phyloP scores from a whole-genome alignment of 2,888 invertebrate genomes.

The Xylocampa areola region DNA sequence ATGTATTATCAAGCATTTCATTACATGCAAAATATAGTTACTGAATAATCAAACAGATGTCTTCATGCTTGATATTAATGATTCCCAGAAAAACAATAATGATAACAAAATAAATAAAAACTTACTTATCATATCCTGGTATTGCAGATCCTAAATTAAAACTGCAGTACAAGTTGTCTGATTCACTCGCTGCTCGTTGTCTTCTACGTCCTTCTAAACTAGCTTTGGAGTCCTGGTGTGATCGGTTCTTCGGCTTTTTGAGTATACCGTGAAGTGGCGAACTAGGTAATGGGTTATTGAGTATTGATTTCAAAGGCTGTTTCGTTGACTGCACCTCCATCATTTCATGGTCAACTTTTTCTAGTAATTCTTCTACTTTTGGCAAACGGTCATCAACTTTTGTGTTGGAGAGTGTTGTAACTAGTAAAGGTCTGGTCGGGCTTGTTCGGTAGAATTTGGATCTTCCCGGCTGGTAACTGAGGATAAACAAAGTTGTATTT shows the following conservation, averaged over 20 bases:
- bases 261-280: conserved; percentile 82
- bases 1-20: conserved; percentile 21
- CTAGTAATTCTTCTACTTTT: conserved; percentile 85
- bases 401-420: conserved; percentile 81
- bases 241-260: conserved; percentile 81
- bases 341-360: conserved; percentile 84
- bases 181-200: conserved; percentile 86
- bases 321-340: conserved; percentile 78
- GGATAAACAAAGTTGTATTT: conserved; percentile 29
- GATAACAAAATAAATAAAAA: conserved; percentile 24
- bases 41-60: conserved; percentile 30
- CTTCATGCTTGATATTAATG: conserved; percentile 20
- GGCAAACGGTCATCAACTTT: conserved; percentile 83
- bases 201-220: conserved; percentile 80
- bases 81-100: conserved; percentile 23
- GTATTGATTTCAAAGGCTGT: conserved; percentile 86
- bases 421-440: conserved; percentile 78
- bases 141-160: conserved; percentile 74
- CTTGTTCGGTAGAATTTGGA: conserved; percentile 79
- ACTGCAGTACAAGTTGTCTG: conserved; percentile 80
- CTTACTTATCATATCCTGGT: conserved; percentile 82
- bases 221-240: conserved; percentile 73
- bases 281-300: conserved; percentile 81
- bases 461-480: conserved; percentile 79
- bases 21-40: conserved; percentile 39